Base-by-base conservation (phyloP, 2,888 invertebrate genomes). In the Drosophila paracracens region DNA sequence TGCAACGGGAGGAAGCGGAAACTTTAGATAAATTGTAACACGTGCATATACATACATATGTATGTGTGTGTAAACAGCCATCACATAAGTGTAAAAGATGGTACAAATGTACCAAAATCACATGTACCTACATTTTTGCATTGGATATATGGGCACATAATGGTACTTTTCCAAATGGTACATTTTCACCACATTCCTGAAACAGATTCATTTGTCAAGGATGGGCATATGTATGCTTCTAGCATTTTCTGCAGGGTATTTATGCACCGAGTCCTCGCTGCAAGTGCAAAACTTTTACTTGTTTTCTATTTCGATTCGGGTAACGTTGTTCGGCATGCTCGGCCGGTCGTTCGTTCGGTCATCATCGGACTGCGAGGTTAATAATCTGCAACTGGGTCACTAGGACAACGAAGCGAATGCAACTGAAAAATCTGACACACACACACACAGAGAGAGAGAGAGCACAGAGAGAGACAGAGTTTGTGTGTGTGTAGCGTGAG, bases 341-440 rank as follows among this genome's bases (percentile, higher is more conserved):
- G 57, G 65, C 36, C 51, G 48, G 25, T 65, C 61, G 61, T 48
- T 51, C 64, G 38, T 52, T 50, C 56, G 58, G 29, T 65, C 54
- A 51, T 64, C 38, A 56, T 53, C 48, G 63, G 31, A 70, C 69
- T 76, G 76, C 68, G 70, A 90, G 93, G 93, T 93, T 91, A 93
- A 92, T 91, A 92, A 92, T 92, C 93, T 91, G 85, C 78, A 93
- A 91, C 76, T 89, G 75, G 93, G 93, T 93, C 91, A 93, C 88
- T 93, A 89, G 93, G 92, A 86, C 93, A 89, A 76, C 74, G 69
- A 57, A 77, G 52, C 59, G 67, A 89, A 87, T 92, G 91, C 92
- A 92, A 83, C 76, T 61, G 51, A 76, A 76, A 64, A 71, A 61
- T 61, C 68, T 66, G 56, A 70, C 56, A 43, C 38, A 64, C 40